Conservation (phyloP, 1,140 invertebrate species). For the Brachionus koreanus region DNA sequence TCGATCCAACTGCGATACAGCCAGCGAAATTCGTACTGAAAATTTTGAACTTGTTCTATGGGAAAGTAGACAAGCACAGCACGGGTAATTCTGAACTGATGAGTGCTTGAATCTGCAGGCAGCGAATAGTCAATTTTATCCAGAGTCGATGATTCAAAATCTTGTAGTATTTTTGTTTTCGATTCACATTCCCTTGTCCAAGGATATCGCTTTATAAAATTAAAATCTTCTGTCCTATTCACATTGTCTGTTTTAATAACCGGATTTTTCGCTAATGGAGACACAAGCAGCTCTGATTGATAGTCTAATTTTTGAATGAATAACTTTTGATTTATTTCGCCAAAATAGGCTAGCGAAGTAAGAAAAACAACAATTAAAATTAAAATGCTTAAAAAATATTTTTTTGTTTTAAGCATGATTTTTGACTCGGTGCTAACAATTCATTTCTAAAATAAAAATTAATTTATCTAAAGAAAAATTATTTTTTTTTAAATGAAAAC, state of each 20-base stretch:
- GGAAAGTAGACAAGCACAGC: slow-evolving; percentile 36
- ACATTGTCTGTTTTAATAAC: not conserved
- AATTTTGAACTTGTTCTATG: not conserved
- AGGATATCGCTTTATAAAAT: not conserved
- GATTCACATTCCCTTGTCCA: not conserved
- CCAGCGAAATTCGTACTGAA: slow-evolving; percentile 33
- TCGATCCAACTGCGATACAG: slow-evolving; percentile 40
- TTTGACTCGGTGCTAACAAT: not conserved
- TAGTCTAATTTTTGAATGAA: not conserved
- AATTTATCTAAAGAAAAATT: not conserved
- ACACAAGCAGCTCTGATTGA: not conserved
- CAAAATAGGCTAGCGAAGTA: not conserved
- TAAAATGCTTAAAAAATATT: not conserved
- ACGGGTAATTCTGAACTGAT: not conserved
- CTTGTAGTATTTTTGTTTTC: not conserved
- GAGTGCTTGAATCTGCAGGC: not conserved
- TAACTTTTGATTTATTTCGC: not conserved
- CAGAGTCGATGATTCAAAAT: not conserved
- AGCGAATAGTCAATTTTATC: not conserved
- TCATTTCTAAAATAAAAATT: not conserved
- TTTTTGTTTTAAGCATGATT: slow-evolving; percentile 4
- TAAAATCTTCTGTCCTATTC: not conserved
- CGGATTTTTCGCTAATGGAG: not conserved
- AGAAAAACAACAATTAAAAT: not conserved
- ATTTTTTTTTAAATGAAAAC: not conserved